Evolutionary conservation across 1,140 invertebrate genomes (phyloP), one percentile per base, ranked within the genome.

Genomic region (Nylanderia fulva): DNA sequence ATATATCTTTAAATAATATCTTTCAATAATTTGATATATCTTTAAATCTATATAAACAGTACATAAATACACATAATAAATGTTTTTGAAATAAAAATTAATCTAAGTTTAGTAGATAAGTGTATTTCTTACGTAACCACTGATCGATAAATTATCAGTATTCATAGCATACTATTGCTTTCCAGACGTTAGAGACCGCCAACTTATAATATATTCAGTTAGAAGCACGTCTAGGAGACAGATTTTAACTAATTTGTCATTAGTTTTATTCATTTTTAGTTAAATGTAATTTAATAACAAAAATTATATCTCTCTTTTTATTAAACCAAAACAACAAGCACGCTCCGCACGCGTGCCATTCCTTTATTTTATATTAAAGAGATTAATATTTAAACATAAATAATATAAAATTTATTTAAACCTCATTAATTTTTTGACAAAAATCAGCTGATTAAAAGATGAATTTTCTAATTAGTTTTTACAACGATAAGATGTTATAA

Each of bases 91-190:
- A 58, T 58, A 24, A 58, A 54, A 54, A 54, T 71, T 71, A 69
- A 18, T 54, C 33, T 54, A 71, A n/a, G 13, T n/a, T 56, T 21
- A n/a, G 48, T 54, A n/a, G 69, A 13, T 7, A 72, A 72, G 36
- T 56, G n/a, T 72, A 56, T 29, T 56, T 72, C 54, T 54, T 15
- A 56, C 18, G 15, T 72, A 56, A 72, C n/a, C 69, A 54, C 36
- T 52, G 7, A 56, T 36, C 33, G 69, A 56, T 72, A 72, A 72
- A 72, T 72, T 72, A 72, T 72, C 69, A 21, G 15, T 48, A 72
- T 54, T 24, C 11, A 27, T 71, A 52, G 52, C 27, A 29, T n/a
- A 15, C 9, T 1, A 29, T n/a, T 69, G 39, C 0, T 52, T 52
- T 71, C 29, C 52, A 18, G 29, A 11, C 13, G 7, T 24, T 3